Base-by-base conservation (phyloP, 2,113 vertebrate genomes). In the Larimichthys crocea region DNA sequence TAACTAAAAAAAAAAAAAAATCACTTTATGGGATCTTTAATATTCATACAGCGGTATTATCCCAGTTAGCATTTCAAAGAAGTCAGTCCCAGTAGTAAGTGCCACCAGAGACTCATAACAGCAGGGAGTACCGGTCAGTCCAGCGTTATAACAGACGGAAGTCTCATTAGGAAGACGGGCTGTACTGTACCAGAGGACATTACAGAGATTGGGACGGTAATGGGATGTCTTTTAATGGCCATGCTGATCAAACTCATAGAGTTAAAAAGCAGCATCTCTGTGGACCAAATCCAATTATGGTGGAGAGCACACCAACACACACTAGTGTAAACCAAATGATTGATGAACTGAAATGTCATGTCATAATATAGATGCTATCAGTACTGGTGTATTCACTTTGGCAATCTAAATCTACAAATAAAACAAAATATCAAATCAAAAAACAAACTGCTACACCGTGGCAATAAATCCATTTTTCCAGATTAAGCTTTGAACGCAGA, bases 61-160 rank as follows among this genome's bases (percentile, higher is more conserved):
- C 80, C 67, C 64, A 87, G 85, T 69, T 72, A 49, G 59, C 67
- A 46, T 78, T 86, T 84, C 80, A 92, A 89, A 90, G 74, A 63
- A 70, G 67, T 50, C 49, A 17, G 12, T 22, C 48, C 50, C 6
- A 1, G 20, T 55, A 76, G 80, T 80, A 85, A 74, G 16, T 60
- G 12, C 66, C 76, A 69, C 42, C 75, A 71, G 75, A 80, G 72
- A 70, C 16, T 80, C 75, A 53, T 20, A 89, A 35, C 84, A 81
- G 64, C 82, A 72, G 77, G 82, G 75, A 80, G 69, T 74, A 73
- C 60, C 50, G 75, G 61, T 84, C 17, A 57, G 35, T 82, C 73
- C 76, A n/a, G 31, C 17, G 59, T 42, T 59, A 19, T 22, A 80
- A 69, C 67, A 73, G 81, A 65, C 65, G 69, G 59, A 74, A 83